Conservation (phyloP, 2,797 vertebrate species). For the Semaprochilodus insignis region DNA sequence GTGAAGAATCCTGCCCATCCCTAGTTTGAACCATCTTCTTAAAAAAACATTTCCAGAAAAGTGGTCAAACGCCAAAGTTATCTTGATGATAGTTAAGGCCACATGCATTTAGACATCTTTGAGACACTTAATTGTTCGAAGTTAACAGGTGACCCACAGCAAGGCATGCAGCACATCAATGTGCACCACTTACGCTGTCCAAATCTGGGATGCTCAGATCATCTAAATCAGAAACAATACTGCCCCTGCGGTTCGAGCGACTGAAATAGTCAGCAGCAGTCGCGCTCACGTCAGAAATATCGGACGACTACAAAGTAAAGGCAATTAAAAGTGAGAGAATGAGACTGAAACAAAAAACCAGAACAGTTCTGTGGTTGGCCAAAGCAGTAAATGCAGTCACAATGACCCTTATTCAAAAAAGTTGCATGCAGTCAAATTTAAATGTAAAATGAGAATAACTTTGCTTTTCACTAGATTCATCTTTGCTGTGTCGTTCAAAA, state of each 20-base stretch:
- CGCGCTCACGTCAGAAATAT: slow-evolving; percentile 90
- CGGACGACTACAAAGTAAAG: slow-evolving; percentile 79
- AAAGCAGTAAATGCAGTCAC: neutral
- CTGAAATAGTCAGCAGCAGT: slow-evolving; percentile 97
- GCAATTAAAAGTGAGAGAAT: slow-evolving; percentile 40
- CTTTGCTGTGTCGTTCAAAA: too few species aligned
- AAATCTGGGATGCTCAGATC: slow-evolving; percentile 87
- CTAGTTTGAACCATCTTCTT: neutral
- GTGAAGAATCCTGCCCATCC: neutral
- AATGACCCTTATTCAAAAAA: neutral
- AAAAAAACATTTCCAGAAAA: neutral
- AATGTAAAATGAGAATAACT: neutral
- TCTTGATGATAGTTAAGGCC: neutral
- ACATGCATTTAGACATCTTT: neutral
- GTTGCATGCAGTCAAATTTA: neutral
- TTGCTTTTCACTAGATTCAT: neutral
- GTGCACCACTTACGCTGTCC: slow-evolving; percentile 85
- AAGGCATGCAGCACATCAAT: slow-evolving; percentile 46
- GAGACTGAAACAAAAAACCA: neutral
- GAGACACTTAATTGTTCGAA: neutral
- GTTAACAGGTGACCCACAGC: neutral
- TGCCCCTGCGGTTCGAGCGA: slow-evolving; percentile 90
- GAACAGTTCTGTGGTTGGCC: slow-evolving; percentile 35
- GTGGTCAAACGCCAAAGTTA: neutral
- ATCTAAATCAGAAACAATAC: slow-evolving; percentile 91